Conservation (phyloP, 2,888 invertebrate genomes). For the Clunio marinus region DNA sequence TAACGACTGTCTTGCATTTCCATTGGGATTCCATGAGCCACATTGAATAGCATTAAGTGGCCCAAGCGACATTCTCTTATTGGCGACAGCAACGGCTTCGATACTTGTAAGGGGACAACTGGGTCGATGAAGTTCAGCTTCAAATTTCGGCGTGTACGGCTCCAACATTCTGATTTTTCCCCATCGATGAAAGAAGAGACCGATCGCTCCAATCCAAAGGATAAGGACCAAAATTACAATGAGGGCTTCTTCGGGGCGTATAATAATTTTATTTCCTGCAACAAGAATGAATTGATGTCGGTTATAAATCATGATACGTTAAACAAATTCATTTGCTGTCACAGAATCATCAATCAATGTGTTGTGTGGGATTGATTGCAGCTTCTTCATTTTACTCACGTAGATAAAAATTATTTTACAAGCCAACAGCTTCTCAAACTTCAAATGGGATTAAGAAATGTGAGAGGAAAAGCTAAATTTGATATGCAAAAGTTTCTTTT, state of each 20-base stretch:
- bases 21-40: slow-evolving; percentile 17
- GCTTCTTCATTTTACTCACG: too few relatives aligned
- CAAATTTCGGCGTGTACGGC: slow-evolving; percentile 86
- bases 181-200: slow-evolving; percentile 90
- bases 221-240: slow-evolving; percentile 80
- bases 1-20: neutral
- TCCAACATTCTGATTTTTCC: slow-evolving; percentile 90
- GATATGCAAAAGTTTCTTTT: too few relatives aligned
- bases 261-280: slow-evolving; percentile 63
- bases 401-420: too few relatives aligned
- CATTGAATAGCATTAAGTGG: slow-evolving; percentile 11
- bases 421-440: too few relatives aligned
- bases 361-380: too few relatives aligned
- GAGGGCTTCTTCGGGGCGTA: slow-evolving; percentile 78
- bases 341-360: neutral
- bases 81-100: slow-evolving; percentile 79
- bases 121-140: slow-evolving; percentile 45
- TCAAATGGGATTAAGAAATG: too few relatives aligned
- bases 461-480: too few relatives aligned
- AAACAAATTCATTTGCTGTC: neutral
- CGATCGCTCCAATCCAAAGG: slow-evolving; percentile 85
- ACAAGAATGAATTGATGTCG: too few relatives aligned
- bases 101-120: slow-evolving; percentile 57
- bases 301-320: too few relatives aligned
- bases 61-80: slow-evolving; percentile 24